Base-by-base conservation (phyloP, 1,140 invertebrate species). In the Zophobas morio region DNA sequence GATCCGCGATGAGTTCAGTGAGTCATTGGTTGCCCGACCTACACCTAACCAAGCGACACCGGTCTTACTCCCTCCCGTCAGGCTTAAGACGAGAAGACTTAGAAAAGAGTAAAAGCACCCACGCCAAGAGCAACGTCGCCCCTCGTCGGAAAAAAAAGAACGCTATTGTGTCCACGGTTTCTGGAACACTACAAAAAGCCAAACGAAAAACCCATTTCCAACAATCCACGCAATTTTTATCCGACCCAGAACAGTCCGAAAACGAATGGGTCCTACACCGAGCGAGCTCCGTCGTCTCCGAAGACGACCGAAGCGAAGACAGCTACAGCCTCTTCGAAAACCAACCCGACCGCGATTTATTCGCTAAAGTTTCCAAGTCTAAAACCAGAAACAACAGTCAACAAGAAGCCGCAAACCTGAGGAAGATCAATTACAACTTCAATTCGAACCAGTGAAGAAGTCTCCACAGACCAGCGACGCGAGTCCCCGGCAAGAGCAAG, bases 1-100 rank as follows among this genome's bases (percentile, higher is more conserved):
- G 94, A 86, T 92, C 93, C 51, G 94, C 94, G 0, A 94, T 96
- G 91, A 94, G 89, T 82, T 93, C 93, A 0, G 91, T 95, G 81
- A 94, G 91, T 82, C 92, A 92, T 82, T 94, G 95, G 91, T 86
- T 96, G 39, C 94, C 94, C 0, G 94, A 95, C 84, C 88, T 96
- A 77, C 93, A 95, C 86, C 86, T 96, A 53, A 89, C 91, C 3
- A 95, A 93, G 85, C 88, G 94, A 77, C 91, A 93, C 85, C 88
- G 95, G 81, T 96, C 94, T 36, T 92, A 95, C 82, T 96, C 94
- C 0, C 88, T 96, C 76, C 94, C 95, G 0, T 88, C 91, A 20
- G 91, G 91, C 57, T 90, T 92, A n/a, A 89, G 91, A 76, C 87
- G 88, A 66, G 88, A 91, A 79, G 89, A 91, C 81, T 81, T 90